These are phyloP conservation scores for Limonius californicus DNA, from an alignment of 1,140 invertebrate species.

Conservation along the genomic window DNA sequence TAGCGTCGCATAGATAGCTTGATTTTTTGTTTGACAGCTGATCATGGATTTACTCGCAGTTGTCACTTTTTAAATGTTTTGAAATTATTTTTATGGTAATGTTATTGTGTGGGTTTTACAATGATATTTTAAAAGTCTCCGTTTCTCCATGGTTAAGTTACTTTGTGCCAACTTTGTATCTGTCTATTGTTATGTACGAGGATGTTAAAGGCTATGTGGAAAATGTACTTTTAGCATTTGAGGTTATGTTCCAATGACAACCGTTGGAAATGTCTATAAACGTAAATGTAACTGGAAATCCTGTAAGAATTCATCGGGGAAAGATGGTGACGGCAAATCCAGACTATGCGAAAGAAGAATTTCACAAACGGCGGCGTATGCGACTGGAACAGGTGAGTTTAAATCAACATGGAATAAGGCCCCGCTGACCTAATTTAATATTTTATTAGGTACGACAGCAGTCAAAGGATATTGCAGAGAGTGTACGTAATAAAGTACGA, in stretches of 20 bases:
- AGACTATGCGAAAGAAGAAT: conserved; percentile 48
- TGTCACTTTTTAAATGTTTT: neutral
- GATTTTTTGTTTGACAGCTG: no score
- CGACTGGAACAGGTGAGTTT: conserved; percentile 51
- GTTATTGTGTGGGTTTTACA: neutral
- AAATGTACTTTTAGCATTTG: neutral
- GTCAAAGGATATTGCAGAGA: conserved; percentile 52
- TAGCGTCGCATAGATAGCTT: no score
- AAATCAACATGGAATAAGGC: conserved; percentile 2
- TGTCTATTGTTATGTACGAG: no score
- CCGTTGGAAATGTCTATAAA: conserved; percentile 51
- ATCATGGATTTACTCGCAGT: neutral
- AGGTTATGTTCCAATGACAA: neutral
- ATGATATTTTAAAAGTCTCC: no score
- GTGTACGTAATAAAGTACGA: conserved; percentile 49
- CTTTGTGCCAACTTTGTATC: no score
- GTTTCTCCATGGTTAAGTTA: no score
- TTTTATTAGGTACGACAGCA: conserved; percentile 52
- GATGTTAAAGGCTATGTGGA: neutral
- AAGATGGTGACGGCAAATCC: conserved; percentile 50
- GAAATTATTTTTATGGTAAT: neutral
- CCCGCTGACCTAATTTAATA: no score
- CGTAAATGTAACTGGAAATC: conserved; percentile 52
- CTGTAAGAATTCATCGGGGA: conserved; percentile 47
- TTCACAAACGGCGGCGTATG: conserved; percentile 52